A percentile compares a stretch with the other conserved stretches of the same genome.
Conservation (phyloP, 1,140 invertebrate genomes). For the Trichonephila clavipes region DNA sequence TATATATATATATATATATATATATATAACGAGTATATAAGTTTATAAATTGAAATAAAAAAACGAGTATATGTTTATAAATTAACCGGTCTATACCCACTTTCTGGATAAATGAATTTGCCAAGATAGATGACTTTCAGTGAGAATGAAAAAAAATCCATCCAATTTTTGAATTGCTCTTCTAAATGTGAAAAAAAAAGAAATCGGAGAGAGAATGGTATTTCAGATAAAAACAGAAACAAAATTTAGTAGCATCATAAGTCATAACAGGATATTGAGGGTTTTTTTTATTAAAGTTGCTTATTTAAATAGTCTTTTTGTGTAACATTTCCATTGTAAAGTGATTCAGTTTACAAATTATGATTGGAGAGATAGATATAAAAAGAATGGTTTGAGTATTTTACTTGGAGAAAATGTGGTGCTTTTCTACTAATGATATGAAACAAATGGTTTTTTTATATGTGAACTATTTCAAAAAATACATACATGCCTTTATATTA, state of each 20-base stretch:
- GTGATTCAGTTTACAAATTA: background rate
- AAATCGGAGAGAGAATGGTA: constrained; percentile 17
- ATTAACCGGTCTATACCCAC: background rate
- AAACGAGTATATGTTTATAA: too few relatives aligned
- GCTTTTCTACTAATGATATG: too few relatives aligned
- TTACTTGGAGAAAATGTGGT: too few relatives aligned
- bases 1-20: too few relatives aligned
- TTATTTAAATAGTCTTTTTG: too few relatives aligned
- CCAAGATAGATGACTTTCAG: constrained; percentile 1
- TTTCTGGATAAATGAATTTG: background rate
- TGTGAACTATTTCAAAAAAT: too few relatives aligned
- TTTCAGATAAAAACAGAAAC: constrained; percentile 6
- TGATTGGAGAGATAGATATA: background rate
- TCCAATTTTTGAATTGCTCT: background rate
- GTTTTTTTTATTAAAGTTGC: background rate
- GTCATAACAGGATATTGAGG: background rate
- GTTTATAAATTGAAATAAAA: too few relatives aligned
- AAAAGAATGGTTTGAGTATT: too few relatives aligned
- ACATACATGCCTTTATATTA: too few relatives aligned
- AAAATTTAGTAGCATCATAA: background rate
- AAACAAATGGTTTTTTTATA: too few relatives aligned
- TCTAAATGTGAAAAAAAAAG: constrained; percentile 1
- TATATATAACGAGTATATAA: too few relatives aligned
- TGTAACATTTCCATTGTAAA: too few relatives aligned
- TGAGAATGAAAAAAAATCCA: background rate